These are phyloP conservation scores for Glyphotaelius pellucidus DNA, from an alignment of 2,888 invertebrate species.

Conservation along the genomic window DNA sequence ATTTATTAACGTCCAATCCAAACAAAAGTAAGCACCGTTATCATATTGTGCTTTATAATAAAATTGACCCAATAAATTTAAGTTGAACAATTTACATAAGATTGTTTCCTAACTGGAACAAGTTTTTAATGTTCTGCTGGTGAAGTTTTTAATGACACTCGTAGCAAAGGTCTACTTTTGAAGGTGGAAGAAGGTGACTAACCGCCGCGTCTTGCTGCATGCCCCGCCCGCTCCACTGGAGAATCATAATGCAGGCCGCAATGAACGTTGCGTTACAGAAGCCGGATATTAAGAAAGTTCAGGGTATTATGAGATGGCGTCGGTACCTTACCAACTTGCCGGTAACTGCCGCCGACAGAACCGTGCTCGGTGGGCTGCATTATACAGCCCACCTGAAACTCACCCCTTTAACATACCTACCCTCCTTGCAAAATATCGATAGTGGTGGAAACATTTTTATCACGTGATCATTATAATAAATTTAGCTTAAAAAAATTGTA, in stretches of 20 bases:
- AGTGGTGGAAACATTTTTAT: background rate
- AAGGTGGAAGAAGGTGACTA: background rate
- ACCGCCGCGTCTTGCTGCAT: background rate
- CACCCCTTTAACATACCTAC: background rate
- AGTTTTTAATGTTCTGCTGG: background rate
- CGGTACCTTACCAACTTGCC: background rate
- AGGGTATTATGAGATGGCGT: background rate
- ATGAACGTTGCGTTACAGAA: conserved; percentile 26
- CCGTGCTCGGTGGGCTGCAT: background rate
- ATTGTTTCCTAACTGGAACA: background rate
- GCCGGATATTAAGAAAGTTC: conserved; percentile 50
- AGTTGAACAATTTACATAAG: background rate
- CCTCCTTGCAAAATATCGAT: background rate
- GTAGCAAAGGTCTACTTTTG: background rate
- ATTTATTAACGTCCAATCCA: too few species aligned
- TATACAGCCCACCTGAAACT: background rate
- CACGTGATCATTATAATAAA: background rate
- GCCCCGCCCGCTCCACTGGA: background rate
- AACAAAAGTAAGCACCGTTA: background rate
- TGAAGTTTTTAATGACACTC: background rate
- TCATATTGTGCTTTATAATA: background rate
- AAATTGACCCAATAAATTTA: background rate
- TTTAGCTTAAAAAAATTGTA: too few species aligned
- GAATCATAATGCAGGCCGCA: conserved; percentile 25
- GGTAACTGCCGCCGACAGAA: background rate